Evolutionary conservation across 2,113 vertebrate genomes (phyloP).

Genomic region (Catharus minimus): DNA sequence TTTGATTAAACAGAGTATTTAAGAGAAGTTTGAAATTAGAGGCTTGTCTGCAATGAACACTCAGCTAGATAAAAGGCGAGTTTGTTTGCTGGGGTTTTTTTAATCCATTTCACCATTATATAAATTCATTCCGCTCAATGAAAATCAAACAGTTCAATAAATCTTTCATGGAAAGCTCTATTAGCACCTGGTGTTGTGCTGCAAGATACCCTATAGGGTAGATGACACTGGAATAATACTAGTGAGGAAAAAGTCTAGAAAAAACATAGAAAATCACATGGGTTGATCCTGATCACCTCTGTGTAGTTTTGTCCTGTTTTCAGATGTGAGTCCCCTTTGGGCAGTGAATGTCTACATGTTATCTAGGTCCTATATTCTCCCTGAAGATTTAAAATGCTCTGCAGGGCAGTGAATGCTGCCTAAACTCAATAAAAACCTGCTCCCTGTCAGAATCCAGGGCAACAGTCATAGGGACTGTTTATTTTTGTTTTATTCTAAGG

Average conservation of each 20-base stretch:
- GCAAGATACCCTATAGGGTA: neutral
- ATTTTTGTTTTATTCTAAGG: constrained; percentile 1
- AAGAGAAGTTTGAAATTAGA: neutral
- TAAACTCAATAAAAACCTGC: neutral
- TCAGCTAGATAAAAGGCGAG: neutral
- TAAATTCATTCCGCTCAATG: neutral
- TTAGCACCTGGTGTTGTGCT: neutral
- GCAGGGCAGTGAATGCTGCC: neutral
- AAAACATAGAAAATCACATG: neutral
- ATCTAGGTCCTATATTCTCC: neutral
- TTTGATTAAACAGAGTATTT: neutral
- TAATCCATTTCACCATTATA: neutral
- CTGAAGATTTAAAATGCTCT: neutral
- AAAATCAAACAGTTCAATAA: neutral
- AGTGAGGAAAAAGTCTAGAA: neutral
- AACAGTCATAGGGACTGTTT: neutral
- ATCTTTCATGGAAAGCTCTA: neutral
- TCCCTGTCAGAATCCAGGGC: neutral
- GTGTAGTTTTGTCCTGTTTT: neutral
- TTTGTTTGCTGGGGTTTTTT: rapidly evolving
- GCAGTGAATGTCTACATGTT: neutral
- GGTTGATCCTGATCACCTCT: neutral
- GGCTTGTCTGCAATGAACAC: neutral
- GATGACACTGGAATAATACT: neutral
- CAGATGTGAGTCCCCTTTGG: neutral